Base-by-base conservation (phyloP, 2,113 vertebrate genomes). In the Rostratula benghalensis region DNA sequence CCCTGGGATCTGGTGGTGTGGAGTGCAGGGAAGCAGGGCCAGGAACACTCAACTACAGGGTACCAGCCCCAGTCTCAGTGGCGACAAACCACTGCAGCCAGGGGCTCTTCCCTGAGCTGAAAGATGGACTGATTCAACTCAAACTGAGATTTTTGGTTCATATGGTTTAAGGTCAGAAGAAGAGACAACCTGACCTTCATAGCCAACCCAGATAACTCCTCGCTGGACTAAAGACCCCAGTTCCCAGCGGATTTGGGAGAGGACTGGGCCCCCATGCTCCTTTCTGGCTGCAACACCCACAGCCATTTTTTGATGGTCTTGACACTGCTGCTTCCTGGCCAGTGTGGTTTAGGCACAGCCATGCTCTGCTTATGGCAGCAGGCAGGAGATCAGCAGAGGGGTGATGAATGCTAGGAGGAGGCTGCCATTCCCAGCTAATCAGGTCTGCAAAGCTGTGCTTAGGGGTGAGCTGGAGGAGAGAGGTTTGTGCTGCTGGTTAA, bases 21-120 rank as follows among this genome's bases (percentile, higher is more conserved):
- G 11, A 85, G 27, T 0, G 1, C 37, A 33, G n/a, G 27, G 31
- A 70, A 56, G 56, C 5, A 5, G 39, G 67, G 31, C 3, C 5
- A 7, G 37, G n/a, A 79, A 14, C 1, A 3, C 31, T 67, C 70
- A 90, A n/a, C 33, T 6, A 1, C 3, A 18, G 28, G 35, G 24
- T 45, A 39, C 24, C 45, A 50, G 51, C 13, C 30, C 12, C 4
- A 3, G 3, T 23, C 27, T 54, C 28, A 13, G 2, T 1, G 12
- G 22, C 53, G 57, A 91, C 57, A 76, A 74, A 82, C 21, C 41
- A 48, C 27, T 0, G 7, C 33, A 87, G 27, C 8, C 31, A 68
- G 56, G 2, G 5, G 14, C 39, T 17, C 30, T 63, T 30, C 20
- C 3, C 13, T 50, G 25, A n/a, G n/a, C n/a, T n/a, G 63, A 64